Base-by-base conservation (phyloP, 2,797 vertebrate genomes). In the Lagorchestes hirsutus region DNA sequence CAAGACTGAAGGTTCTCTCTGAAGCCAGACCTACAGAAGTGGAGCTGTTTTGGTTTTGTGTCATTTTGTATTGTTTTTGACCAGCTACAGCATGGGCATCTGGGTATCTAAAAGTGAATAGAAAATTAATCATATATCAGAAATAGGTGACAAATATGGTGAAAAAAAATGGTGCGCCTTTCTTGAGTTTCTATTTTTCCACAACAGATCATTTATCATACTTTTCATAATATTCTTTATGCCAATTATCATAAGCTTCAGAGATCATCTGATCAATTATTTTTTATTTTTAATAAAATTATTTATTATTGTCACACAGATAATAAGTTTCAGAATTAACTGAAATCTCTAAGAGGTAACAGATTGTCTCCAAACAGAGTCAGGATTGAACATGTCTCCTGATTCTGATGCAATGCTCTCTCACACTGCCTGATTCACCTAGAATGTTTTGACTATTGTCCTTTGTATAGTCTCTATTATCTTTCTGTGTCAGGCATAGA, bases 1-100 rank as follows among this genome's bases (percentile, higher is more conserved):
- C 1, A 16, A 91, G 95, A 82, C 93, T 90, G 50, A 92, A 96
- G 93, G 12, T 40, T 91, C 18, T 67, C 52, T 96, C 40, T 96
- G 67, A 46, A 16, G 46, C 90, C 40, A 29, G 28, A 57, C 74
- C 82, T 94, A 1, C 82, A 93, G 46, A 54, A 13, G 0, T 10
- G 59, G 34, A 55, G 52, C 16, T 82, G 22, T 87, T 87, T 87
- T 87, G 22, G 50, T 46, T 82, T 46, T 82, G 74, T 82, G 22
- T 46, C 67, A 46, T 82, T 82, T 87, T 87, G 74, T 11, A 87
- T 28, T 74, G 59, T 14, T 96, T 96, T 96, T 91, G 55, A n/a
- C 34, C 22, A 52, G 0, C 50, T 34, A 0, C 59, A 87, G 46
- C 16, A 54, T 22, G 24, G 40, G 93, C 28, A 56, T 40, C 91